phyloP scores from a whole-genome alignment of 2,888 invertebrate species.

The Rhagium mordax region DNA sequence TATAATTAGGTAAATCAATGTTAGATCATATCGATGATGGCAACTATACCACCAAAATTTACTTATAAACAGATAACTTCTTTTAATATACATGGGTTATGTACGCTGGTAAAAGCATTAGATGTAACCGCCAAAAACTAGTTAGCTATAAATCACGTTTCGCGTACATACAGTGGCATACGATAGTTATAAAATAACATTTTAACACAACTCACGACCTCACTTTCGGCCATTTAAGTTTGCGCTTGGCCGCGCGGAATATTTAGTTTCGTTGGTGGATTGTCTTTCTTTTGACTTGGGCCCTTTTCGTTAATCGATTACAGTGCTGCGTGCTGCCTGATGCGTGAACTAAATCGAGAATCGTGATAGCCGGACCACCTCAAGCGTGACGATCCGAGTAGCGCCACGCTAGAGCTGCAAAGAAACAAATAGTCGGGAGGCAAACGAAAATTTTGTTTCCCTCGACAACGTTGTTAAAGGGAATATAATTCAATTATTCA shows the following conservation, averaged over 20 bases:
- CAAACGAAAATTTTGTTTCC: not conserved
- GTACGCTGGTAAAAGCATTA: too few species aligned
- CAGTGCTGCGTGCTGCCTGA: conserved; percentile 55
- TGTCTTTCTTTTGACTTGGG: conserved; percentile 56
- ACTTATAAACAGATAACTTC: too few species aligned
- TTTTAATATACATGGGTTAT: too few species aligned
- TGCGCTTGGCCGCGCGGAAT: conserved; percentile 63
- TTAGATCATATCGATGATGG: too few species aligned
- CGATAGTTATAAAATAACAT: conserved; percentile 55
- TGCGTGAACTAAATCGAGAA: conserved; percentile 59
- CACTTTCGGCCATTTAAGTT: conserved; percentile 62
- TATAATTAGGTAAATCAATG: too few species aligned
- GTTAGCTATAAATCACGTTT: conserved; percentile 24
- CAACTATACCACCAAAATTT: too few species aligned
- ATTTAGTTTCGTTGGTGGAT: conserved; percentile 62
- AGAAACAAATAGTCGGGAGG: not conserved
- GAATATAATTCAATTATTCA: too few species aligned
- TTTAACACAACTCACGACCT: conserved; percentile 59
- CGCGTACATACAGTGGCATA: conserved; percentile 33
- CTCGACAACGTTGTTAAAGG: not conserved
- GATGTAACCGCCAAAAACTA: not conserved
- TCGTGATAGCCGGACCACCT: conserved; percentile 54
- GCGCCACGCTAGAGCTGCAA: not conserved
- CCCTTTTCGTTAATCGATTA: conserved; percentile 53
- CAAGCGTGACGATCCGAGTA: conserved; percentile 56